A percentile compares a stretch with the other conserved stretches of the same genome.
These are phyloP conservation scores for Darevskia nairensis DNA, from an alignment of 2,797 vertebrate genomes.

Conservation along the genomic window DNA sequence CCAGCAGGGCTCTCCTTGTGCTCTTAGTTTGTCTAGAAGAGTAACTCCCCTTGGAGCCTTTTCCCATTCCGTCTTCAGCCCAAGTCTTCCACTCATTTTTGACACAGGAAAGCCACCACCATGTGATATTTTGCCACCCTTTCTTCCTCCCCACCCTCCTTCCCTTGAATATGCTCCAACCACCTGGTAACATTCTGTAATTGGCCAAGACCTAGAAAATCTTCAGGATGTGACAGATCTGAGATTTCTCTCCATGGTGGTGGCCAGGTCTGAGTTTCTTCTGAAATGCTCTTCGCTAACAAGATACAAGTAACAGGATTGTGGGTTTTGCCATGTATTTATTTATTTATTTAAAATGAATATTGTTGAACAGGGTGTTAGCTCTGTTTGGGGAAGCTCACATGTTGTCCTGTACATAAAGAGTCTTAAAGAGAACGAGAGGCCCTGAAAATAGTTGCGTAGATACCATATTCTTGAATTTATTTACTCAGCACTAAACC, in stretches of 20 bases:
- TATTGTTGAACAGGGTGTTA: background rate
- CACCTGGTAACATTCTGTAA: constrained; percentile 5
- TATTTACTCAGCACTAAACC: background rate
- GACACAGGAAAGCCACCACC: background rate
- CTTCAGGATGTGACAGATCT: background rate
- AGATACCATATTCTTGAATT: background rate
- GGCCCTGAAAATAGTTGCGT: background rate
- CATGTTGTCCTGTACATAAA: background rate
- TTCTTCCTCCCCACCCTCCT: background rate
- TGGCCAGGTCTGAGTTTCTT: background rate
- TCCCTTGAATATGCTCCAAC: background rate
- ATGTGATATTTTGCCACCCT: background rate
- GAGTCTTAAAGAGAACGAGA: background rate
- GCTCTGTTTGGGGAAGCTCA: background rate
- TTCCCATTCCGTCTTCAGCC: background rate
- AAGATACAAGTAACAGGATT: background rate
- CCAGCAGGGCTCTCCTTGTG: too few species aligned
- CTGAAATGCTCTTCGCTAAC: background rate
- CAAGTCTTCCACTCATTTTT: background rate
- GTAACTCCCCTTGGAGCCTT: background rate
- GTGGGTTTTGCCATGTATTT: background rate
- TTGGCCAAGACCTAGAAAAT: constrained; percentile 27
- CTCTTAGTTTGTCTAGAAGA: background rate
- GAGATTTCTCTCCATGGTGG: background rate
- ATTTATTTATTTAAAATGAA: background rate